A percentile compares a stretch with the other conserved stretches of the same genome.
These are phyloP conservation scores for Paralvinella palmiformis DNA, from an alignment of 1,140 invertebrate genomes.

Conservation along the genomic window DNA sequence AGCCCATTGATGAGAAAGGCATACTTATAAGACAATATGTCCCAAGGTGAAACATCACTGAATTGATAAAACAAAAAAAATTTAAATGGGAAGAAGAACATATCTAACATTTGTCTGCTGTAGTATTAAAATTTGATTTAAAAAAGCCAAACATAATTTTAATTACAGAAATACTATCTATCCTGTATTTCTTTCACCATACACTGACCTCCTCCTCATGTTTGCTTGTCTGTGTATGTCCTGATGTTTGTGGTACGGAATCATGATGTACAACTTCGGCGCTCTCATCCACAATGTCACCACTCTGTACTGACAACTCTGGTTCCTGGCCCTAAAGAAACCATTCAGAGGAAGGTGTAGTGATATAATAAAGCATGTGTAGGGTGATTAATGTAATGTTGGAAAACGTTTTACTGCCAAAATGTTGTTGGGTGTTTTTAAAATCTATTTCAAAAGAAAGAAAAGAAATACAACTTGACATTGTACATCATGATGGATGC, in stretches of 20 bases:
- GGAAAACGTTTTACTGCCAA: not conserved
- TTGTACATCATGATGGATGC: not conserved
- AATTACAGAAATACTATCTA: not conserved
- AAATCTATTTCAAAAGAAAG: not conserved
- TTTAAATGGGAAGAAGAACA: not conserved
- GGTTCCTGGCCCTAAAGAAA: not conserved
- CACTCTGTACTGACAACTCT: constrained; percentile 33
- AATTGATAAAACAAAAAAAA: too few relatives aligned
- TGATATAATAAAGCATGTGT: not conserved
- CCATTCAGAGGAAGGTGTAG: not conserved
- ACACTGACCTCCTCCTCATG: not conserved
- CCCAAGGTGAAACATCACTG: too few relatives aligned
- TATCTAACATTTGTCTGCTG: not conserved
- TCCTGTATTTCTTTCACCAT: not conserved
- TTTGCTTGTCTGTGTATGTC: not conserved
- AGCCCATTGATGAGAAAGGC: too few relatives aligned
- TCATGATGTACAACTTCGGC: not conserved
- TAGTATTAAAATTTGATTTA: not conserved
- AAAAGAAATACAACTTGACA: not conserved
- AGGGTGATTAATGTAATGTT: not conserved
- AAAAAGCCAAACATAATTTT: not conserved
- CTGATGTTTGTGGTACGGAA: not conserved
- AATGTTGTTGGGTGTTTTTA: not conserved
- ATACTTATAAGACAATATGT: too few relatives aligned
- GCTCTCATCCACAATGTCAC: not conserved